Conservation (phyloP, 23 tunicate species). For the Halocynthia aurantium region DNA sequence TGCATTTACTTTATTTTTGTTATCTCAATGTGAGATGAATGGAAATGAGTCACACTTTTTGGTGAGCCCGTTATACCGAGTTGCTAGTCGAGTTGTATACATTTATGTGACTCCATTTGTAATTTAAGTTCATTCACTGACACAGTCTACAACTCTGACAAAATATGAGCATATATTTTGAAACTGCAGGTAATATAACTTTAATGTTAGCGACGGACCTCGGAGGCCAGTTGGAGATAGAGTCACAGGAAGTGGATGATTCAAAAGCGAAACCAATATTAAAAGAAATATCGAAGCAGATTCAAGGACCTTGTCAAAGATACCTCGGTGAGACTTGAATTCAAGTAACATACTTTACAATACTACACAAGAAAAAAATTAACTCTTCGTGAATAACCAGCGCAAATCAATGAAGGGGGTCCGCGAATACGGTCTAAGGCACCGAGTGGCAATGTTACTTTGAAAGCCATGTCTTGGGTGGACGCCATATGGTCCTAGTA, state of each 20-base stretch:
- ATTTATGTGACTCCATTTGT: no score
- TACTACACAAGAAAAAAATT: no score
- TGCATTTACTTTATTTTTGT: no score
- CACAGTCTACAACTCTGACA: no score
- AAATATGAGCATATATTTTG: background rate
- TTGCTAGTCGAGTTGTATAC: no score
- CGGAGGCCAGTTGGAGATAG: background rate
- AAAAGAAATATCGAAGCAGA: background rate
- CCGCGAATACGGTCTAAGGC: conserved; percentile 6
- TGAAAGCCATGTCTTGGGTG: background rate
- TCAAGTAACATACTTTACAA: no score
- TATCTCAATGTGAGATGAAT: no score
- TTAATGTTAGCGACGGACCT: background rate
- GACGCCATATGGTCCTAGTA: background rate
- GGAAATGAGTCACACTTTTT: no score
- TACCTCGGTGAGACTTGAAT: background rate
- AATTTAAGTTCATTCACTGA: no score
- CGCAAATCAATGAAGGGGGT: background rate
- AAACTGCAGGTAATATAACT: background rate
- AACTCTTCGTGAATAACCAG: background rate
- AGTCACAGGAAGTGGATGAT: background rate
- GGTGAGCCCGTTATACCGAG: no score
- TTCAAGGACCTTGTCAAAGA: background rate
- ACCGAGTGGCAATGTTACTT: background rate
- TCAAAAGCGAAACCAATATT: background rate